Base-by-base conservation (phyloP, 1,140 invertebrate genomes). In the Ctenoplectra terminalis region DNA sequence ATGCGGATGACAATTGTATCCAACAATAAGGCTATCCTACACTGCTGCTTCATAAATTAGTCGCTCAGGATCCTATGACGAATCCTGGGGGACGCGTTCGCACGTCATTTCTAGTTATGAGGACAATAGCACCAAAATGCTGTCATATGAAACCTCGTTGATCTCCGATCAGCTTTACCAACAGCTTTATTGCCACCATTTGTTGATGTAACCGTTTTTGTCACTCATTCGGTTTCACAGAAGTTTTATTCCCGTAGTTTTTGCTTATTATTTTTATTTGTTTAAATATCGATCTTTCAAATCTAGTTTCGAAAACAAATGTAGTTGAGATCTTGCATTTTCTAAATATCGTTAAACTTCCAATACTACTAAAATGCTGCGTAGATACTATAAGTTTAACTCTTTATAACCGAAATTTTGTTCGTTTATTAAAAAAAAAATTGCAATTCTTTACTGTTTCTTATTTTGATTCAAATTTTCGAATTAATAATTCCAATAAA, bases 41-140 rank as follows among this genome's bases (percentile, higher is more conserved):
- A 88, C 88, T 74, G 58, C 72, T 56, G 71, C 79, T 84, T 86
- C 63, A 88, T 91, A 92, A 92, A 92, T 92, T 92, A 92, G 90
- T 90, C 85, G 87, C 82, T 76, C 85, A 81, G 87, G 85, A 86
- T 90, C 84, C 72, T 85, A 70, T 89, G 79, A 85, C 82, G 85
- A 85, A 87, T 91, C 87, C 88, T 91, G 90, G 89, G 88, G 88
- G 91, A 90, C 88, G 87, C 84, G 81, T 86, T 88, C 78, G 88
- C 90, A 88, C 88, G 91, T 92, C 89, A 88, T 85, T 91, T 88
- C 84, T 83, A 88, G 87, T 90, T 92, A 92, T 79, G 43, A 43
- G 70, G 71, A 88, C 85, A 87, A 87, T 85, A 56, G 58, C 67
- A 48, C 71, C 77, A 89, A 81, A 88, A 88, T 89, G 67, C 85